A percentile compares a stretch with the other conserved stretches of the same genome.
These are phyloP conservation scores for Glaucopsyche alexis DNA, from an alignment of 2,888 invertebrate genomes.

Conservation along the genomic window DNA sequence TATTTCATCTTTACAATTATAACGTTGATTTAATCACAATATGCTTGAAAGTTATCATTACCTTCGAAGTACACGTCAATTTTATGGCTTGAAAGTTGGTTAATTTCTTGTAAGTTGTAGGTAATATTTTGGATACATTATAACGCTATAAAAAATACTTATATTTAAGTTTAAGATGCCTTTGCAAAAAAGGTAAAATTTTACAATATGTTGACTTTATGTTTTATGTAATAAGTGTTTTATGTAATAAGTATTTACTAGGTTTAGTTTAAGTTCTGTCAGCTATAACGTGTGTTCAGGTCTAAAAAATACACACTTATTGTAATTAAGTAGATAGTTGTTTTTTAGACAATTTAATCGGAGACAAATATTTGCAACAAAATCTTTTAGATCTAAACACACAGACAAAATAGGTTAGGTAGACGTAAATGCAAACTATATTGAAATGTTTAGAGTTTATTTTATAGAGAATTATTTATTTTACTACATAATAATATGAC, in stretches of 20 bases:
- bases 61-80: not conserved
- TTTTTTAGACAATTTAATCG: too few species aligned
- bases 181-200: too few species aligned
- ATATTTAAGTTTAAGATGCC: too few species aligned
- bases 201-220: not conserved
- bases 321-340: too few species aligned
- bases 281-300: too few species aligned
- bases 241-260: not conserved
- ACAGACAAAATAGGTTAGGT: not conserved
- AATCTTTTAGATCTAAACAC: too few species aligned
- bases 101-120: not conserved
- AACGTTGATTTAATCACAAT: not conserved
- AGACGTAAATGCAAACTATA: not conserved
- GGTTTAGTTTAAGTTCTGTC: too few species aligned
- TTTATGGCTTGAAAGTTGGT: not conserved
- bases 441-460: slow-evolving; percentile 32
- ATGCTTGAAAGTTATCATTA: not conserved
- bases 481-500: slow-evolving; percentile 47
- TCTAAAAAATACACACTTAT: too few species aligned
- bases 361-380: too few species aligned
- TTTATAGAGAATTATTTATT: slow-evolving; percentile 61
- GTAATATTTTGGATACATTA: not conserved
- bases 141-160: not conserved
- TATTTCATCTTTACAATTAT: not conserved
- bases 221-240: not conserved